phyloP scores from a whole-genome alignment of 2,113 vertebrate genomes.

The Gracilinanus agilis region DNA sequence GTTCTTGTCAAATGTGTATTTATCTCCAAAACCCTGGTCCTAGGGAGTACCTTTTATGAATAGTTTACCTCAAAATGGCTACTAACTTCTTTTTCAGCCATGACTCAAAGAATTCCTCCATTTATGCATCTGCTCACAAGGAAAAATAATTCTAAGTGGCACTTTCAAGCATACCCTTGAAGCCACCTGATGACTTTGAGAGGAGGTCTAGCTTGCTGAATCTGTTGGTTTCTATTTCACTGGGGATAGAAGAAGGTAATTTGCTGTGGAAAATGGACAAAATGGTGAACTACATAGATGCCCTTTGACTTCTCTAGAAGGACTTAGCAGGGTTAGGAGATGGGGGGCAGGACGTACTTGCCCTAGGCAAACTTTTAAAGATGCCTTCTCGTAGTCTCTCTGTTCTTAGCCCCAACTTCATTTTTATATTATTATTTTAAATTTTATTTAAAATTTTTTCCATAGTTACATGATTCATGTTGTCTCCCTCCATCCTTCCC shows the following conservation, averaged over 20 bases:
- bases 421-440: no score
- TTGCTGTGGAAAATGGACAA: conserved; percentile 17
- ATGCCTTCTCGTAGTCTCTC: neutral
- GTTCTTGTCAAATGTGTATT: conserved; percentile 69
- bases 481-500: no score
- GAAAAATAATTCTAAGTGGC: conserved; percentile 51
- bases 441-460: no score
- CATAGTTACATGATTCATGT: no score
- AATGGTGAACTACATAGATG: neutral
- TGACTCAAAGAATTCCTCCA: conserved; percentile 48
- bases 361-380: neutral
- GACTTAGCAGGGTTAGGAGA: neutral
- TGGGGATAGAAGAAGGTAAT: neutral
- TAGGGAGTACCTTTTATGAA: conserved; percentile 58
- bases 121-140: conserved; percentile 49
- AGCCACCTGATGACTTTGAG: conserved; percentile 33
- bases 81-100: conserved; percentile 51
- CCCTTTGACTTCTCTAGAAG: neutral
- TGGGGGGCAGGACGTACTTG: neutral
- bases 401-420: neutral
- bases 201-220: neutral
- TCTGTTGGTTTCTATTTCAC: conserved; percentile 33
- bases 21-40: conserved; percentile 61
- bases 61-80: conserved; percentile 64
- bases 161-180: conserved; percentile 54